phyloP scores from a whole-genome alignment of 2,113 vertebrate genomes.

The Perca schrenkii region DNA sequence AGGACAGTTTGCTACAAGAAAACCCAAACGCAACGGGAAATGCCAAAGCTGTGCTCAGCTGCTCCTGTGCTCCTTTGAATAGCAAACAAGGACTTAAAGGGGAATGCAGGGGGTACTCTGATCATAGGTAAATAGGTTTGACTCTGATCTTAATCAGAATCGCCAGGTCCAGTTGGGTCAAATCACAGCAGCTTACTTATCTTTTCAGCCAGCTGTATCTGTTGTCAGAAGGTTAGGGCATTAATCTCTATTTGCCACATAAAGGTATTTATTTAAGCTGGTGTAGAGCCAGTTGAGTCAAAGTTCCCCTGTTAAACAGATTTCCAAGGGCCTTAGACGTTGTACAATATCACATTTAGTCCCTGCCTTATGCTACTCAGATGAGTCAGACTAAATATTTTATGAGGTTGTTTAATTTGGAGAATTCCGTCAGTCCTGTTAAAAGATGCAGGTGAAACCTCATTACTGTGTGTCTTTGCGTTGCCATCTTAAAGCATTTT shows the following conservation, averaged over 20 bases:
- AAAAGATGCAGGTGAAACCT: conserved; percentile 43
- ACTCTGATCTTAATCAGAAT: conserved; percentile 47
- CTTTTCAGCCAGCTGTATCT: background rate
- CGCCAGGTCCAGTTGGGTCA: conserved; percentile 18
- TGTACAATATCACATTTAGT: conserved; percentile 5
- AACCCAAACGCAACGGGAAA: conserved; percentile 22
- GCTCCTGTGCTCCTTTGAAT: conserved; percentile 38
- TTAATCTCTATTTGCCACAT: conserved; percentile 10
- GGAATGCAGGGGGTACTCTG: conserved; percentile 29
- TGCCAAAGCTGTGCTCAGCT: conserved; percentile 46
- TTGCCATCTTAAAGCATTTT: background rate
- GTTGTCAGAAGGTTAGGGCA: conserved; percentile 1
- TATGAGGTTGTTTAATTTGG: conserved; percentile 49
- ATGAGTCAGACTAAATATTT: conserved; percentile 47
- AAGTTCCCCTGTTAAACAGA: conserved; percentile 4
- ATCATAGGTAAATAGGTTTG: conserved; percentile 41
- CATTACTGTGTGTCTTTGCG: background rate
- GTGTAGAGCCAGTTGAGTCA: background rate
- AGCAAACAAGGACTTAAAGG: conserved; percentile 46
- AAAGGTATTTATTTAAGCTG: conserved; percentile 24
- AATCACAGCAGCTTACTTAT: conserved; percentile 21
- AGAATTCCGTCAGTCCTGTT: conserved; percentile 19
- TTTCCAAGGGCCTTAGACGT: conserved; percentile 17
- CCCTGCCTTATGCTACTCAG: conserved; percentile 24
- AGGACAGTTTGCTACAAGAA: conserved; percentile 22